Conservation (phyloP, 92 coral and sea anemone genomes). For the Siderastrea siderea region DNA sequence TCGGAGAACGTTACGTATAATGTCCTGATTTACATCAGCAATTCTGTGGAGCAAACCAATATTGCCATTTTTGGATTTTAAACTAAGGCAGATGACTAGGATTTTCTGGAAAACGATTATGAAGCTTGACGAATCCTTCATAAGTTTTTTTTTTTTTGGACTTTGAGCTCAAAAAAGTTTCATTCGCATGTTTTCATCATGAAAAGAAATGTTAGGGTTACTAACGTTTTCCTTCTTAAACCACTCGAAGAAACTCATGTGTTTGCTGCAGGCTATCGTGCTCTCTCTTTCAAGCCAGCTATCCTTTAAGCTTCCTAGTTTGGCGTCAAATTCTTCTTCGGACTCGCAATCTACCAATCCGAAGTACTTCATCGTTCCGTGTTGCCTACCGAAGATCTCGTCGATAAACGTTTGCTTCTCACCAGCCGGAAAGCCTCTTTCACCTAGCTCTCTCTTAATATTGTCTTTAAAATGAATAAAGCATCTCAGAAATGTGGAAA, state of each 20-base stretch:
- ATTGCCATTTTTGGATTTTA: too few relatives aligned
- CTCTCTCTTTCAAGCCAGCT: slow-evolving; percentile 4
- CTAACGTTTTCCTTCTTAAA: slow-evolving; percentile 30
- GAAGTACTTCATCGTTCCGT: slow-evolving; percentile 41
- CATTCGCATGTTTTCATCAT: too few relatives aligned
- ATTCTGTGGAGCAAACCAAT: too few relatives aligned
- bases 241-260: slow-evolving; percentile 37
- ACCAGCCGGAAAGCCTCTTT: slow-evolving; percentile 45
- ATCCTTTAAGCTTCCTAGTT: slow-evolving; percentile 12
- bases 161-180: too few relatives aligned
- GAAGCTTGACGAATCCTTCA: too few relatives aligned
- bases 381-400: slow-evolving; percentile 69
- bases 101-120: too few relatives aligned
- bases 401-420: slow-evolving; percentile 21
- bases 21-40: too few relatives aligned
- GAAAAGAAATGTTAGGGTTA: neutral
- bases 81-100: too few relatives aligned
- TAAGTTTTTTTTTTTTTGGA: too few relatives aligned
- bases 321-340: slow-evolving; percentile 56
- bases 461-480: slow-evolving; percentile 68
- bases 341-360: slow-evolving; percentile 65
- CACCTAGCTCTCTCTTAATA: slow-evolving; percentile 34
- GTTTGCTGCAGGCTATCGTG: neutral
- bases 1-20: too few relatives aligned
- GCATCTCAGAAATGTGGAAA: slow-evolving; percentile 11